A percentile compares a stretch with the other conserved stretches of the same genome.
Conservation (phyloP, 2,888 invertebrate species). For the Erpobdella octoculata region DNA sequence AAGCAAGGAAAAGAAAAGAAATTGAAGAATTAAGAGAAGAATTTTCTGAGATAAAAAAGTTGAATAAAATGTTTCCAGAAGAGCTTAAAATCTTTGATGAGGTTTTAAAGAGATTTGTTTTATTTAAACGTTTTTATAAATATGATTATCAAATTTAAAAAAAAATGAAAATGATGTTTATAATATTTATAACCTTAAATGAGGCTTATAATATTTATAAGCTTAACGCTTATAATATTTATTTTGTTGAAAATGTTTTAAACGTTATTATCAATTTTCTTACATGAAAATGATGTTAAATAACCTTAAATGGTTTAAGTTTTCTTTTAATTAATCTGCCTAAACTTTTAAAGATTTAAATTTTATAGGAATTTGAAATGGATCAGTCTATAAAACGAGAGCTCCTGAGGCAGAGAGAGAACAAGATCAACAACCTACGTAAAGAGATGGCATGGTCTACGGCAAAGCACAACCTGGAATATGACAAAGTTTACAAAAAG, state of each 20-base stretch:
- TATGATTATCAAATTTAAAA: not conserved
- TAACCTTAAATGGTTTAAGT: not conserved
- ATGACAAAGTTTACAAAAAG: conserved; percentile 49
- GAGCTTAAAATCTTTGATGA: conserved; percentile 44
- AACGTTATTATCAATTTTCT: too few relatives aligned
- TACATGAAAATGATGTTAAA: too few relatives aligned
- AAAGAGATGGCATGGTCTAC: conserved; percentile 51
- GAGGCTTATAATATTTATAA: not conserved
- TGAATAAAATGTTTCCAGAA: conserved; percentile 46
- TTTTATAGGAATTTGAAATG: conserved; percentile 51
- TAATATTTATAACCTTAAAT: too few relatives aligned
- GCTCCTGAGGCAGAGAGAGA: conserved; percentile 44
- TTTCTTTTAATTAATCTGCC: not conserved
- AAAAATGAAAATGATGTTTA: too few relatives aligned
- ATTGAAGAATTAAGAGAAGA: conserved; percentile 47
- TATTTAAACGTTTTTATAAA: not conserved
- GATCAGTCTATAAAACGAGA: conserved; percentile 50
- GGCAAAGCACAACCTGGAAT: conserved; percentile 48
- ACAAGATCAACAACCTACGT: conserved; percentile 46
- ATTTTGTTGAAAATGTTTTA: too few relatives aligned
- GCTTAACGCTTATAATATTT: not conserved
- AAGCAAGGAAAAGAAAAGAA: conserved; percentile 44
- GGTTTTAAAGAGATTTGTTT: conserved; percentile 38
- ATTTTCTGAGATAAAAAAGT: conserved; percentile 47
- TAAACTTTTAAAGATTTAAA: not conserved